Conservation (phyloP, 2,797 vertebrate genomes). For the Notolabrus celidotus region DNA sequence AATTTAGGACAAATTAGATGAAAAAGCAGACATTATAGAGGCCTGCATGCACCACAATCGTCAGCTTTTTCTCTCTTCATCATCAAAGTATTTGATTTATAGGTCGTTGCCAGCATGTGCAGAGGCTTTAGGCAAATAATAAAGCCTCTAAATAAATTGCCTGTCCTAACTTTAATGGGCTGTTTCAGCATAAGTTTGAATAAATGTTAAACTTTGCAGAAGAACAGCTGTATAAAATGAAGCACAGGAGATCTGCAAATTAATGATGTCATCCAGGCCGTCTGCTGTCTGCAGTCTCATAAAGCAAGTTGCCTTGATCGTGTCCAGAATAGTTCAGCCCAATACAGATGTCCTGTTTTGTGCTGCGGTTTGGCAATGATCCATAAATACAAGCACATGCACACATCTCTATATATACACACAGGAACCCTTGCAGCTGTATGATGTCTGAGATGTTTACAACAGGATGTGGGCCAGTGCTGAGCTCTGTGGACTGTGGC, state of each 20-base stretch:
- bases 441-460: conserved; percentile 75
- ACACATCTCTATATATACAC: conserved; percentile 43
- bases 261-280: conserved; percentile 50
- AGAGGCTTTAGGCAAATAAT: not conserved
- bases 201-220: conserved; percentile 6
- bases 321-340: conserved; percentile 37
- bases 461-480: conserved; percentile 71
- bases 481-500: conserved; percentile 50
- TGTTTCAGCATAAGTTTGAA: conserved; percentile 12
- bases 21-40: not conserved
- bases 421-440: conserved; percentile 68
- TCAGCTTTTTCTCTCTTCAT: not conserved
- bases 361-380: conserved; percentile 29
- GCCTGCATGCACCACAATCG: not conserved
- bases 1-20: not conserved
- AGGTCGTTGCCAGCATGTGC: not conserved
- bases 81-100: not conserved
- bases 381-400: conserved; percentile 40
- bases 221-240: conserved; percentile 37
- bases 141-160: not conserved
- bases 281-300: conserved; percentile 45
- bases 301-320: conserved; percentile 46
- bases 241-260: conserved; percentile 36
- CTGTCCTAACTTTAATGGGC: not conserved
- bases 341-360: conserved; percentile 47